phyloP scores from a whole-genome alignment of 2,888 invertebrate species.

The Heteromurus nitidus region DNA sequence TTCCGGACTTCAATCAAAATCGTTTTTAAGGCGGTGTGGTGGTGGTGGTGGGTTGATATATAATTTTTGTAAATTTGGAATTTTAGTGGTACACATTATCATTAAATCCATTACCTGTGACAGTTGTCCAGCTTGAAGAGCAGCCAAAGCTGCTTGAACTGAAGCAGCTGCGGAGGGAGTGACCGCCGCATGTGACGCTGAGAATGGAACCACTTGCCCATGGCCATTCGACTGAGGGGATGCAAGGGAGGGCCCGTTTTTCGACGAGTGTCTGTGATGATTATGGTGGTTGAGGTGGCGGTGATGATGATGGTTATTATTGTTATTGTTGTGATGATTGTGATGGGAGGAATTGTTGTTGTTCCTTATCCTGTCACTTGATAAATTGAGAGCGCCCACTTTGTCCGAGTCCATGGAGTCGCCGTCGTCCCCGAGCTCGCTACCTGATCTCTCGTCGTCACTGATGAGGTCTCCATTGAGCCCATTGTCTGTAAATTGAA shows the following conservation, averaged over 20 bases:
- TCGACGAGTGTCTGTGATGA: conserved; percentile 64
- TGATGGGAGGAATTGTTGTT: conserved; percentile 64
- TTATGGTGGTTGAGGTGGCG: conserved; percentile 68
- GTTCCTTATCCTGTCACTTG: conserved; percentile 69
- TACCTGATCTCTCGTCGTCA: conserved; percentile 80
- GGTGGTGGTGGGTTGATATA: no score
- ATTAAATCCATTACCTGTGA: conserved; percentile 75
- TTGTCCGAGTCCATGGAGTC: conserved; percentile 82
- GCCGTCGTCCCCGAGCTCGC: conserved; percentile 79
- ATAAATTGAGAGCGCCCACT: conserved; percentile 79
- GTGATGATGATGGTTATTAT: conserved; percentile 59
- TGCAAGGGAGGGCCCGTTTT: conserved; percentile 60
- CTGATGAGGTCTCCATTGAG: conserved; percentile 80
- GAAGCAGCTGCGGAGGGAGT: conserved; percentile 75
- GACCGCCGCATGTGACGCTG: conserved; percentile 61
- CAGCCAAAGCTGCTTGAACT: conserved; percentile 76
- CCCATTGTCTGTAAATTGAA: conserved; percentile 79
- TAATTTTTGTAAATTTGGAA: no score
- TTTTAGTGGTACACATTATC: no score
- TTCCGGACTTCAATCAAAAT: no score
- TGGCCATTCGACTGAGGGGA: conserved; percentile 69
- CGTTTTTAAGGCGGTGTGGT: no score
- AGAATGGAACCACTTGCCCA: conserved; percentile 67
- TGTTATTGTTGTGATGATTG: conserved; percentile 57
- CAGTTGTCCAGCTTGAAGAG: conserved; percentile 77